Evolutionary conservation across 2,113 vertebrate species (phyloP), one percentile per base, ranked within the genome.

Genomic region (Bos indicus): DNA sequence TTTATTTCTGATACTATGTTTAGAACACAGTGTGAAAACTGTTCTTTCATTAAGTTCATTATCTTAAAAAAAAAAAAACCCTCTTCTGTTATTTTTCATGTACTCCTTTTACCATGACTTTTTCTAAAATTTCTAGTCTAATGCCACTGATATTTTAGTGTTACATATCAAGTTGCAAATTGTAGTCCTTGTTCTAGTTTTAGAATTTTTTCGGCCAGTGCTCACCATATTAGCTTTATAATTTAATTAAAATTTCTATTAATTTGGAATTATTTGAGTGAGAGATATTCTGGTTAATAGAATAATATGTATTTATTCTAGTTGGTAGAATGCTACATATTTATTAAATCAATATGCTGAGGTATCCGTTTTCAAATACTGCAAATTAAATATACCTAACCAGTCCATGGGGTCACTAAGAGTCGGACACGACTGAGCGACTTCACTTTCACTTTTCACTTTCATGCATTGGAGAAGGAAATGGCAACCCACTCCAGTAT

Each of bases 1-100:
- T 88, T 96, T 83, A 83, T 77, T 92, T 91, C 51, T 95, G n/a
- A 64, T 80, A 80, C 81, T 94, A 40, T 94, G 64, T 96, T 97
- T 93, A 96, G 57, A 13, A 25, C n/a, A 71, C 33, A 25, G 52
- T 89, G 16, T 90, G 71, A 56, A 95, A 96, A 84, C 30, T 77
- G 57, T 33, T 17, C 51, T 88, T 21, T 46, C 51, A 88, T 88
- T 74, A 93, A 91, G 80, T 86, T 11, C 26, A 21, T 60, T 78
- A 30, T 21, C 88, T 95, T 40, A 64, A 2, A 51, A 33, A 81
- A 33, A 81, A 60, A 52, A 28, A 15, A 62, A 16, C 6, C 82
- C 46, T 94, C 15, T 91, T 60, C 17, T 92, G 21, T 64, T 96
- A 33, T 90, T 97, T 91, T 93, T 80, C 84, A 67, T 30, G 19